phyloP scores from a whole-genome alignment of 2,113 vertebrate species.

The Zosterops borbonicus region DNA sequence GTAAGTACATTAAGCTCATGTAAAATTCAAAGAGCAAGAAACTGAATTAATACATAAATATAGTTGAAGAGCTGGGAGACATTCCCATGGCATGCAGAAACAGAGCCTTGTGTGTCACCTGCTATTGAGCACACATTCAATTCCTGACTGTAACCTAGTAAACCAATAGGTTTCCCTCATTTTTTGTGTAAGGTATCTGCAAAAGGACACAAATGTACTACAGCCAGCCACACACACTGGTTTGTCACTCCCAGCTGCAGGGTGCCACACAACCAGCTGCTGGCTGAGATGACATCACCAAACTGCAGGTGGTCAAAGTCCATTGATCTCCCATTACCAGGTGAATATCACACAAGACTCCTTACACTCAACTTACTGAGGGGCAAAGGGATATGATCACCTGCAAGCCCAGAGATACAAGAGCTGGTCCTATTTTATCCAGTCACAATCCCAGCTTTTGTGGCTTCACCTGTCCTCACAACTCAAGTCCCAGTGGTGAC shows the following conservation, averaged over 20 bases:
- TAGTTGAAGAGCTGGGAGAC: background rate
- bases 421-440: background rate
- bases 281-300: background rate
- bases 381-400: background rate
- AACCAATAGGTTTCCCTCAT: background rate
- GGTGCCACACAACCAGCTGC: background rate
- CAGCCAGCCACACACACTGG: background rate
- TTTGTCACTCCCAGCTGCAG: background rate
- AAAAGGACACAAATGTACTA: background rate
- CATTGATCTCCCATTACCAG: background rate
- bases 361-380: background rate
- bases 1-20: background rate
- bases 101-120: background rate
- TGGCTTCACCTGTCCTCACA: background rate
- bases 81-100: background rate
- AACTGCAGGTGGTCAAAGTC: background rate
- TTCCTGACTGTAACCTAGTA: background rate
- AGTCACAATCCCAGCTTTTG: background rate
- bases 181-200: background rate
- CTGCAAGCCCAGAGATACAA: background rate
- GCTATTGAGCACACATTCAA: background rate
- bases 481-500: background rate
- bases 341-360: background rate
- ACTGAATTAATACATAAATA: background rate
- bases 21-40: conserved; percentile 7